Conservation (phyloP, 2,797 vertebrate genomes). For the Lutjanus campechanus region DNA sequence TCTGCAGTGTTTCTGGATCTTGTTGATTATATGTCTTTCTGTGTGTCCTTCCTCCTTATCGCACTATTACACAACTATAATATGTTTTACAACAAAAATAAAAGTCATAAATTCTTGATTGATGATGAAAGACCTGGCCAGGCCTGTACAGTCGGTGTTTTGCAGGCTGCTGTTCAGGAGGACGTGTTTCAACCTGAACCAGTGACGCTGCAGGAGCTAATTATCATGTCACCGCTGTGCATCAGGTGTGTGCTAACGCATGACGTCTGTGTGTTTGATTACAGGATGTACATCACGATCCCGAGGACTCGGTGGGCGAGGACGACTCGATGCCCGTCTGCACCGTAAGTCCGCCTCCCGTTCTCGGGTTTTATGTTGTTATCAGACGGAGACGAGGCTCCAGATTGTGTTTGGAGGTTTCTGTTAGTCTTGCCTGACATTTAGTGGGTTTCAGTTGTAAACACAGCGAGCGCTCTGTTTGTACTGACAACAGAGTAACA, state of each 20-base stretch:
- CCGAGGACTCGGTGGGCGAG: constrained; percentile 80
- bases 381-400: neutral
- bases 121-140: neutral
- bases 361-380: neutral
- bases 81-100: neutral
- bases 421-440: constrained; percentile 20
- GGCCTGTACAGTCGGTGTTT: neutral
- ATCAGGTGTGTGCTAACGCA: constrained; percentile 18
- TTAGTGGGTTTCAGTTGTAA: constrained; percentile 19
- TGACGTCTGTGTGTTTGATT: constrained; percentile 51
- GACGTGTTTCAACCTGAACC: constrained; percentile 32
- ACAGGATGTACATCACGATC: constrained; percentile 74
- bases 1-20: too few relatives aligned
- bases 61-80: neutral
- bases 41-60: neutral
- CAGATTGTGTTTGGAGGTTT: constrained; percentile 23
- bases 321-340: constrained; percentile 75
- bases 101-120: too few relatives aligned
- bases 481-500: constrained; percentile 14
- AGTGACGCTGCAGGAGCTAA: constrained; percentile 1
- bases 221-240: constrained; percentile 9
- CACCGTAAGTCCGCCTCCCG: constrained; percentile 70
- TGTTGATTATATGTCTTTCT: too few relatives aligned
- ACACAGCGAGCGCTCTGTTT: constrained; percentile 40
- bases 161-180: constrained; percentile 5